Evolutionary conservation across 2,888 invertebrate genomes (phyloP).

Genomic region (Cryptosula pallasiana): DNA sequence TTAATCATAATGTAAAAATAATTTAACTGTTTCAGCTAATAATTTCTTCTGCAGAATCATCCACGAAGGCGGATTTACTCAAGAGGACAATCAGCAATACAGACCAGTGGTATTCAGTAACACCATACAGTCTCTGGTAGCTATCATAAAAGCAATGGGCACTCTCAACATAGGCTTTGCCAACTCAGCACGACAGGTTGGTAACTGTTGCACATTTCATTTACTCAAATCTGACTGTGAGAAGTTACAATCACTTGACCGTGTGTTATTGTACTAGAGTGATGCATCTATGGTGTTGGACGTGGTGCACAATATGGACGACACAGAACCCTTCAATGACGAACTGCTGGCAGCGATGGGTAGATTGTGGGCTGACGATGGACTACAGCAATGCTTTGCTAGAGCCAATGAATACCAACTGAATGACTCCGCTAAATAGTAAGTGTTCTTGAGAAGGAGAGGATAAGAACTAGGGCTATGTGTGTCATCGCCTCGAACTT

Average conservation of each 20-base stretch:
- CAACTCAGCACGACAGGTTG: not conserved
- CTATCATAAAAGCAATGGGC: conserved; percentile 96
- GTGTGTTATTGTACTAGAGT: conserved; percentile 37
- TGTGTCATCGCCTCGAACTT: too few relatives aligned
- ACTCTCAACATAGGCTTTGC: conserved; percentile 71
- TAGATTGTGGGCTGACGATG: conserved; percentile 92
- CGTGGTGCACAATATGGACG: conserved; percentile 99
- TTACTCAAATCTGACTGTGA: too few relatives aligned
- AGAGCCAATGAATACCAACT: conserved; percentile 99
- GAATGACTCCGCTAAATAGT: conserved; percentile 99
- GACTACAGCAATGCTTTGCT: conserved; percentile 98
- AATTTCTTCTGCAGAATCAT: conserved; percentile 76
- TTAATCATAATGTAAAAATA: too few relatives aligned
- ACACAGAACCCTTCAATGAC: conserved; percentile 99
- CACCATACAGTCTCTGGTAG: conserved; percentile 97
- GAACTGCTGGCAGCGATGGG: conserved; percentile 98
- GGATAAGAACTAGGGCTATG: too few relatives aligned
- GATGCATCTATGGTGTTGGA: conserved; percentile 99
- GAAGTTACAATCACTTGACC: not conserved
- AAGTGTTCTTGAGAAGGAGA: conserved; percentile 60
- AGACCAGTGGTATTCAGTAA: conserved; percentile 98
- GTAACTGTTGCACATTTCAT: too few relatives aligned
- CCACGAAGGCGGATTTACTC: conserved; percentile 97
- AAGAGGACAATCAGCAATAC: conserved; percentile 98
- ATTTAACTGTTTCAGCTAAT: not conserved